Percentiles rank a stretch among this genome's conserved stretches.
These are phyloP conservation scores for Aphodius granarius DNA, from an alignment of 2,888 invertebrate species.

Conservation along the genomic window DNA sequence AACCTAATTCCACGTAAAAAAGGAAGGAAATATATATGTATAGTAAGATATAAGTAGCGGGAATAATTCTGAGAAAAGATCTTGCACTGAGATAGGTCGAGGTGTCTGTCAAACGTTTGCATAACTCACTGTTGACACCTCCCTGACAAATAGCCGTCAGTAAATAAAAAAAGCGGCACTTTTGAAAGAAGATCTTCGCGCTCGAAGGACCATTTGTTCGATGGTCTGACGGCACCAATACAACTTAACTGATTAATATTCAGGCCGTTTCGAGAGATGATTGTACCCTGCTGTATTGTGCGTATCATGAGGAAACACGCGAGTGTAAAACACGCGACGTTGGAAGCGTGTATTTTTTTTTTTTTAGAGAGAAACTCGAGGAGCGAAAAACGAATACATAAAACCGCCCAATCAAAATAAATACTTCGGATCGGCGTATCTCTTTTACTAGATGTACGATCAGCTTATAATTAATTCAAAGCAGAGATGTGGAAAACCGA, in stretches of 20 bases:
- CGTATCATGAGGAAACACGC: not conserved
- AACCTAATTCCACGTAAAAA: too few relatives aligned
- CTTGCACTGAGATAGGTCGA: conserved; percentile 4
- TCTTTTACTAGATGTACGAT: not conserved
- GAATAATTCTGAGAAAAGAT: not conserved
- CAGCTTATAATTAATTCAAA: not conserved
- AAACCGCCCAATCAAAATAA: not conserved
- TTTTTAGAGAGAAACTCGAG: not conserved
- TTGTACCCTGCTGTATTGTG: not conserved
- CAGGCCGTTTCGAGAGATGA: conserved; percentile 7
- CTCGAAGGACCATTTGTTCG: conserved; percentile 14
- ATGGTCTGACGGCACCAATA: conserved; percentile 25
- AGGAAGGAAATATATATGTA: not conserved
- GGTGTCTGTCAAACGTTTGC: conserved; percentile 31
- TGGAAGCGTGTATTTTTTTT: not conserved
- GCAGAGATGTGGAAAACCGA: not conserved
- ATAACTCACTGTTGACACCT: conserved; percentile 36
- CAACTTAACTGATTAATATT: conserved; percentile 30
- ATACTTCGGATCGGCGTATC: not conserved
- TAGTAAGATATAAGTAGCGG: not conserved
- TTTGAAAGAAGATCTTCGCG: conserved; percentile 25
- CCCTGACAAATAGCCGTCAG: conserved; percentile 36
- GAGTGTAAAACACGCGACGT: not conserved
- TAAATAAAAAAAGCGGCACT: conserved; percentile 31
- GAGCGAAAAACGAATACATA: not conserved